phyloP scores from a whole-genome alignment of 1,140 invertebrate species.

The Halotydeus destructor region DNA sequence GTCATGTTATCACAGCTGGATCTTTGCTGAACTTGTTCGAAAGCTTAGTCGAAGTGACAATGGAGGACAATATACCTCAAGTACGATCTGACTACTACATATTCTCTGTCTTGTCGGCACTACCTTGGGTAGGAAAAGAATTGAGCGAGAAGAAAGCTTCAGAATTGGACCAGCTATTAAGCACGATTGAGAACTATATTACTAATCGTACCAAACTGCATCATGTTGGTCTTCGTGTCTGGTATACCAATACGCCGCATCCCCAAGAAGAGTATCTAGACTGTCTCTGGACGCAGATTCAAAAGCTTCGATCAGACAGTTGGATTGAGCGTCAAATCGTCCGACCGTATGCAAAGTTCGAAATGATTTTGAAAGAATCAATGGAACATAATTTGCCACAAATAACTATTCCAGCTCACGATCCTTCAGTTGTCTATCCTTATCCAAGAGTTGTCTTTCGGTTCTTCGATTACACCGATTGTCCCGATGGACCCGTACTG shows the following conservation, averaged over 20 bases:
- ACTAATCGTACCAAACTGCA: conserved; percentile 36
- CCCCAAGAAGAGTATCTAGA: conserved; percentile 97
- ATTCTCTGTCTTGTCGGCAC: conserved; percentile 72
- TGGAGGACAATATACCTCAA: conserved; percentile 75
- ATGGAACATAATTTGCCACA: conserved; percentile 80
- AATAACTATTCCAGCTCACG: conserved; percentile 70
- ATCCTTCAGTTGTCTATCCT: conserved; percentile 66
- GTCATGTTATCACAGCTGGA: conserved; percentile 78
- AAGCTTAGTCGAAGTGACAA: conserved; percentile 76
- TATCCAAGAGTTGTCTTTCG: conserved; percentile 67
- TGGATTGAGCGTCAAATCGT: conserved; percentile 94
- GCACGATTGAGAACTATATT: conserved; percentile 83
- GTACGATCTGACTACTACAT: conserved; percentile 84
- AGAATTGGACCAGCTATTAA: conserved; percentile 69
- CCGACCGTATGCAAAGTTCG: conserved; percentile 84
- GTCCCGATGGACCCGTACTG: conserved; percentile 54
- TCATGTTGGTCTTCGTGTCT: conserved; percentile 69
- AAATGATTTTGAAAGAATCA: conserved; percentile 80
- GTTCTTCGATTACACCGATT: conserved; percentile 96
- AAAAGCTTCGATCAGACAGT: conserved; percentile 74
- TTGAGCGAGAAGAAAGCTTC: conserved; percentile 90
- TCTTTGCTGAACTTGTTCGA: conserved; percentile 78
- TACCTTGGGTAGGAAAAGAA: conserved; percentile 86
- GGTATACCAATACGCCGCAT: conserved; percentile 74
- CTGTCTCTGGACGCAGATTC: conserved; percentile 85